Percentiles rank a stretch among this genome's conserved stretches.
Conservation (phyloP, 1,140 invertebrate genomes). For the Nymphalis io region DNA sequence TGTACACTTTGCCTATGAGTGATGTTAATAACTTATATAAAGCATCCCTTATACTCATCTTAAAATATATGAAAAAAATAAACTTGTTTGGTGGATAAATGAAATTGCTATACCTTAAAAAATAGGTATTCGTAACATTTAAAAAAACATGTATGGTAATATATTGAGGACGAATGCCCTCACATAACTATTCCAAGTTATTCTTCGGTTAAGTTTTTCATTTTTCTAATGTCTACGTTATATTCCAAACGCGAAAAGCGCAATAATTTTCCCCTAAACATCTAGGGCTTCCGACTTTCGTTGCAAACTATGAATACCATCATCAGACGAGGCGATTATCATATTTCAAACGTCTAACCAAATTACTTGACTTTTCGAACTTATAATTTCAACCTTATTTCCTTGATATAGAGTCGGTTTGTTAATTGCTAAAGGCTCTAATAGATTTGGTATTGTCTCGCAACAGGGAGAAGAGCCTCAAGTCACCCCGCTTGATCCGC, state of each 20-base stretch:
- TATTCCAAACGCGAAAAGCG: slow-evolving; percentile 22
- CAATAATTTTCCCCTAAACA: slow-evolving; percentile 54
- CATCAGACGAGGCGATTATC: slow-evolving; percentile 72
- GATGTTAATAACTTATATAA: too few relatives aligned
- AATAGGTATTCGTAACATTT: too few relatives aligned
- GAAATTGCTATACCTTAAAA: too few relatives aligned
- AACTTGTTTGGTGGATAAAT: too few relatives aligned
- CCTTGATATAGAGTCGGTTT: slow-evolving; percentile 18
- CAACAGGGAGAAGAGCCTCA: slow-evolving; percentile 61
- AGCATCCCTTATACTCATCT: too few relatives aligned
- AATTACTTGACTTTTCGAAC: slow-evolving; percentile 17
- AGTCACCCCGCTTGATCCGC: slow-evolving; percentile 59
- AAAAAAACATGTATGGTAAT: too few relatives aligned
- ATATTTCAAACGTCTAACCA: slow-evolving; percentile 67
- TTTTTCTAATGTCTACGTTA: slow-evolving; percentile 5
- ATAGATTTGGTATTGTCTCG: slow-evolving; percentile 41
- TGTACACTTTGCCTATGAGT: too few relatives aligned
- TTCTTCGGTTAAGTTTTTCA: background rate
- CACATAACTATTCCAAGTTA: background rate
- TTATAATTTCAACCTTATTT: slow-evolving; percentile 30
- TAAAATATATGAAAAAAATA: too few relatives aligned
- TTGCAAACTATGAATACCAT: slow-evolving; percentile 75
- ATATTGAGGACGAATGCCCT: background rate
- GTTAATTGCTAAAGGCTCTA: background rate
- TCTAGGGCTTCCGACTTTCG: slow-evolving; percentile 68